Base-by-base conservation (phyloP, 2,113 vertebrate genomes). In the Hippopotamus amphibius region DNA sequence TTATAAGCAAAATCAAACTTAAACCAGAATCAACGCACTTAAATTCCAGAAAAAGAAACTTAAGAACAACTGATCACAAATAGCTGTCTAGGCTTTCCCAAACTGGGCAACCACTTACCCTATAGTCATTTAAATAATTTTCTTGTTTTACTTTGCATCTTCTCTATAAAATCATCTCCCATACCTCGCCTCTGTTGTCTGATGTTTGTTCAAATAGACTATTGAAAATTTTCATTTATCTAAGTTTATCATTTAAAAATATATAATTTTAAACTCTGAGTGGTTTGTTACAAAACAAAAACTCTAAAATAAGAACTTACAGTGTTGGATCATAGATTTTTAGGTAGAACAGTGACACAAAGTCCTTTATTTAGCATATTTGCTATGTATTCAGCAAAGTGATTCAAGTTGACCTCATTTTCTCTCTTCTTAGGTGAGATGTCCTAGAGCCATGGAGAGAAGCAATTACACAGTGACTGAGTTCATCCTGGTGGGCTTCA, bases 401-500 rank as follows among this genome's bases (percentile, higher is more conserved):
- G 24, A 63, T 14, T 37, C 10, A 83, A 50, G 22, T 30, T 41
- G 15, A 72, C 59, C 30, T 82, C 22, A 19, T 83, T 28, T 82
- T 69, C 0, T 37, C 1, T 71, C 14, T 4, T 46, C 30, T 6
- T 30, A 82, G 77, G 33, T 46, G 5, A 61, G 30, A n/a, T 22
- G n/a, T 10, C 46, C 17, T 55, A 50, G 7, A 43, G 37, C 5
- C 63, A 93, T 91, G 95, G 69, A 84, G n/a, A 80, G 28, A 26
- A 22, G 48, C 41, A 96, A 95, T 83, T 50, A 50, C 37, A 93
- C 90, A 2, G 61, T 94, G 6, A 89, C 53, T 5, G 66, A 92
- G 5, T 97, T 97, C 59, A 89, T 96, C 84, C 83, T 97, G 4
- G 19, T 96, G 76, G 96, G 97, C 9, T 97, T 97, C 94, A 93